Conservation (phyloP, 92 coral and sea anemone species). For the Hydrozoanthus gracilis region DNA sequence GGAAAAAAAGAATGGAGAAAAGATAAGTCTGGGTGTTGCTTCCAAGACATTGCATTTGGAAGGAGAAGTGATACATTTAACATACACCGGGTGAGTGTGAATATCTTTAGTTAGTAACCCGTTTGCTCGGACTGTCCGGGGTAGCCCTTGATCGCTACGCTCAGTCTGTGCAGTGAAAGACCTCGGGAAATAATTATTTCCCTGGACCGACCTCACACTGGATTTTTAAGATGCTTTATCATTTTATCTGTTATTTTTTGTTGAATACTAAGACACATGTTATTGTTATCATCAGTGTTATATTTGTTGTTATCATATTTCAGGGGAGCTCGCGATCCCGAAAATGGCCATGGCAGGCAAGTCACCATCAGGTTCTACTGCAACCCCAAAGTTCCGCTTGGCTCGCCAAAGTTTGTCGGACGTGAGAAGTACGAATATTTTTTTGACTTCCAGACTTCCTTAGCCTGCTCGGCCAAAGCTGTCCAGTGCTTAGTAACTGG, state of each 20-base stretch:
- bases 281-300: too few species aligned
- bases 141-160: too few species aligned
- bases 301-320: slow-evolving; percentile 17
- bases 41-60: slow-evolving; percentile 56
- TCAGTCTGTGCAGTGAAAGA: too few species aligned
- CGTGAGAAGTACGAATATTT: slow-evolving; percentile 70
- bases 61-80: slow-evolving; percentile 78
- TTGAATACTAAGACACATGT: too few species aligned
- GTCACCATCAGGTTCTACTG: slow-evolving; percentile 83
- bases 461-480: slow-evolving; percentile 80
- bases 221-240: too few species aligned
- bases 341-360: slow-evolving; percentile 71
- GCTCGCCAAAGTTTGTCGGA: slow-evolving; percentile 64
- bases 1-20: slow-evolving; percentile 52
- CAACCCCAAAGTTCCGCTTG: slow-evolving; percentile 70
- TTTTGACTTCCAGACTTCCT: slow-evolving; percentile 84
- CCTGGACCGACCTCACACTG: too few species aligned
- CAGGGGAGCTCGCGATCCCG: slow-evolving; percentile 73
- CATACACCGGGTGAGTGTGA: slow-evolving; percentile 61
- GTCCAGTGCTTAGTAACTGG: slow-evolving; percentile 75
- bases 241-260: too few species aligned
- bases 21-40: slow-evolving; percentile 59
- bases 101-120: too few species aligned
- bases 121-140: too few species aligned
- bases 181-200: too few species aligned